Conservation (phyloP, 2,797 vertebrate species). For the Uromys caudimaculatus region DNA sequence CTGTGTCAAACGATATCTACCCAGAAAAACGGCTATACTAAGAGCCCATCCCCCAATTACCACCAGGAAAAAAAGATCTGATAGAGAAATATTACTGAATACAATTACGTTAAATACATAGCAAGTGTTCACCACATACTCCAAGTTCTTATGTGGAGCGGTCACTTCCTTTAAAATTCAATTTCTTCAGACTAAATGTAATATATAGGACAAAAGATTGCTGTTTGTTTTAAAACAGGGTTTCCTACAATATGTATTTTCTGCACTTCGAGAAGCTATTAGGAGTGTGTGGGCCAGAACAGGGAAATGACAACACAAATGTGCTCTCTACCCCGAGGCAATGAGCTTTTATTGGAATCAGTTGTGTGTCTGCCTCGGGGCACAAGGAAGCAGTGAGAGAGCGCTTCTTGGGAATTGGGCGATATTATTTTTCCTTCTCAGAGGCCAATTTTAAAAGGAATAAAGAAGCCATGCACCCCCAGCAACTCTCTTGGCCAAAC, state of each 20-base stretch:
- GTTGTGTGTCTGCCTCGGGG: neutral
- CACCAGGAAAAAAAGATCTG: neutral
- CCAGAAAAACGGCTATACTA: neutral
- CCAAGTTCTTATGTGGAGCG: neutral
- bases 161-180: neutral
- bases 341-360: neutral
- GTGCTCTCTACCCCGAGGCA: neutral
- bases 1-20: neutral
- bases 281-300: neutral
- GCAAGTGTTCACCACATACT: neutral
- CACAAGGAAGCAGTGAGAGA: neutral
- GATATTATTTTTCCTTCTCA: neutral
- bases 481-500: neutral
- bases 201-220: neutral
- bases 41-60: neutral
- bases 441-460: neutral
- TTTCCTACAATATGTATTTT: constrained; percentile 41
- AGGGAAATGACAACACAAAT: constrained; percentile 16
- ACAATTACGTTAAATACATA: neutral
- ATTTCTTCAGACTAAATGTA: constrained; percentile 7
- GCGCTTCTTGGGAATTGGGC: neutral
- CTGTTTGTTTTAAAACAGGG: neutral
- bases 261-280: neutral
- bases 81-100: neutral
- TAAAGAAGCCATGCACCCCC: neutral